phyloP scores from a whole-genome alignment of 2,113 vertebrate species.

The Camelus bactrianus region DNA sequence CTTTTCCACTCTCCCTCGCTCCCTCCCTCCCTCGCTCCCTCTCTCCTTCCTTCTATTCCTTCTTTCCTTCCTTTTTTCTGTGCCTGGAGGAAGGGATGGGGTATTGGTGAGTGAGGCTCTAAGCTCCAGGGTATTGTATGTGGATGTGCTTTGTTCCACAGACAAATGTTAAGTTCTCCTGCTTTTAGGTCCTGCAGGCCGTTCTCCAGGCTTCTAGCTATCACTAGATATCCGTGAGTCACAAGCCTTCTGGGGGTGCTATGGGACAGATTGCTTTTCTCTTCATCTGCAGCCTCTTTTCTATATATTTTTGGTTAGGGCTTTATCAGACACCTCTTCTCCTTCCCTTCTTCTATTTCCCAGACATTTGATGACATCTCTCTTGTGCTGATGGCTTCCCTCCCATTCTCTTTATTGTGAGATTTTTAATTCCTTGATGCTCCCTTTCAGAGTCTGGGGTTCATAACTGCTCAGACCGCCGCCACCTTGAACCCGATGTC shows the following conservation, averaged over 20 bases:
- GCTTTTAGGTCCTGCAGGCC: not conserved
- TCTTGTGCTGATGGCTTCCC: not conserved
- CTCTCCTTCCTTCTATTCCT: not conserved
- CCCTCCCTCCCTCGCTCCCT: accelerated
- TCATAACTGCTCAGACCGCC: not conserved
- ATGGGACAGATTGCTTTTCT: not conserved
- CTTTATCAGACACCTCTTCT: not conserved
- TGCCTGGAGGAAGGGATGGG: no score
- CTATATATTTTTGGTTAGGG: not conserved
- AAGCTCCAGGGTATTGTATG: not conserved
- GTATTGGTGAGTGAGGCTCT: not conserved
- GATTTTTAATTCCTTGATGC: not conserved
- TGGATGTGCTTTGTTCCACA: not conserved
- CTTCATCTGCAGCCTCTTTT: not conserved
- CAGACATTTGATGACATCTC: not conserved
- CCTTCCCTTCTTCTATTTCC: not conserved
- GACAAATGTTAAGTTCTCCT: not conserved
- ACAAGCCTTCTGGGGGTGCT: not conserved
- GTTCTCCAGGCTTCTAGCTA: no score
- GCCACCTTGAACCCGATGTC: not conserved
- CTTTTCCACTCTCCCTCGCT: accelerated
- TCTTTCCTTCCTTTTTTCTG: not conserved
- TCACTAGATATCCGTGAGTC: no score
- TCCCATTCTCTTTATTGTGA: not conserved
- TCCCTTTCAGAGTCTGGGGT: not conserved